A percentile compares a stretch with the other conserved stretches of the same genome.
These are phyloP conservation scores for Gisinianus flammeolus DNA, from an alignment of 2,888 invertebrate genomes.

Conservation along the genomic window DNA sequence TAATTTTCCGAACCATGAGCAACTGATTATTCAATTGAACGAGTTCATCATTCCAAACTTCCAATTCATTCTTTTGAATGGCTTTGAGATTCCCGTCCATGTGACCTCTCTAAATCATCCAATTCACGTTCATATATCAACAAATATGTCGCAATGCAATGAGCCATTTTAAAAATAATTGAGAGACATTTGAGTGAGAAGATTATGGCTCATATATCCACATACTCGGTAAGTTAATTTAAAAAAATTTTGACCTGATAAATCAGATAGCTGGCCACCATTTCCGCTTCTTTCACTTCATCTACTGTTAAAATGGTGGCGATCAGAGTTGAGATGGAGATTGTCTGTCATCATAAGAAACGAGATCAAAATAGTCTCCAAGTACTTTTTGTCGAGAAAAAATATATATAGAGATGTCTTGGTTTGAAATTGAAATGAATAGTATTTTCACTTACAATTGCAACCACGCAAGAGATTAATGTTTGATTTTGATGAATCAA, in stretches of 20 bases:
- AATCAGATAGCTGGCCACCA: background rate
- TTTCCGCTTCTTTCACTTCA: background rate
- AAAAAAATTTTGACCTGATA: too few relatives aligned
- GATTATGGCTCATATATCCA: too few relatives aligned
- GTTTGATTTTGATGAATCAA: constrained; percentile 33
- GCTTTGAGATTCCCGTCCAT: background rate
- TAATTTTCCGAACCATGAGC: background rate
- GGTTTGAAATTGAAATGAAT: background rate
- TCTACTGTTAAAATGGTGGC: background rate
- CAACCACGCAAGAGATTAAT: constrained; percentile 18
- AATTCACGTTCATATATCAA: background rate
- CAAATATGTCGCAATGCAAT: too few relatives aligned
- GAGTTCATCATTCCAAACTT: background rate
- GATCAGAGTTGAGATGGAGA: constrained; percentile 12
- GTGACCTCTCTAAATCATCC: constrained; percentile 6
- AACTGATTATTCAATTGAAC: background rate
- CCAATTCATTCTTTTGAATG: background rate
- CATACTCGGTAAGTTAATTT: too few relatives aligned
- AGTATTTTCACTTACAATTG: constrained; percentile 28
- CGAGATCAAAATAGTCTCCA: too few relatives aligned
- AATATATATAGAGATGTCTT: background rate
- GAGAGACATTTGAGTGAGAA: too few relatives aligned
- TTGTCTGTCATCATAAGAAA: constrained; percentile 4
- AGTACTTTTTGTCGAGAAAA: background rate
- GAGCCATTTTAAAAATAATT: too few relatives aligned